Evolutionary conservation across 1,140 invertebrate genomes (phyloP), one percentile per base, ranked within the genome.

Genomic region (Hormaphis cornu): DNA sequence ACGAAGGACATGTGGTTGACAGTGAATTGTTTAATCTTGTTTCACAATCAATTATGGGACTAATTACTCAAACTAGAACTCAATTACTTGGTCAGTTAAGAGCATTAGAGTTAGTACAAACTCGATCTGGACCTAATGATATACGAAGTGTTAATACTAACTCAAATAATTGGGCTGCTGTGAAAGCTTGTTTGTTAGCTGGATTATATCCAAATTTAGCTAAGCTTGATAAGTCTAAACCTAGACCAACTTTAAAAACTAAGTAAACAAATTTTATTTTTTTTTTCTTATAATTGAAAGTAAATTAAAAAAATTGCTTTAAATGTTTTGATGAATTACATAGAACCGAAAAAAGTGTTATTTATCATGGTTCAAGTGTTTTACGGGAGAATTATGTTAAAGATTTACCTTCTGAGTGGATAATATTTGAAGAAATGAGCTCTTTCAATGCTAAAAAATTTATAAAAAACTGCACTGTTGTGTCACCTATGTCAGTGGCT

Each of bases 141-240:
- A 87, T 93, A 28, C 80, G 86, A 72, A 86, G 87, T 72, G 80
- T 90, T 4, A 97, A 97, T 80, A 77, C 81, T 0, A 91, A 95
- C 79, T 91, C 93, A 1, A 87, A 90, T 74, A 91, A 90, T 78
- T 97, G 93, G 93, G 85, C 89, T 16, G 83, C 95, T 14, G 88
- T 97, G 0, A 97, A 97, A 79, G 93, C 91, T 3, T 90, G 91
- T 5, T 76, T 98, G 5, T 85, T 87, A 54, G 88, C 87, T 28
- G 93, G 93, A 3, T 80, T 90, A 28, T 97, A 95, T 81, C 93
- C 94, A 0, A 91, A 93, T 75, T 78, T 97, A 26, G 89, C 91
- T 46, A 81, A 87, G 44, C 81, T 86, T 9, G 85, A 87, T 74
- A 74, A 83, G 33, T 80, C 84, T 59, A 81, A 82, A 69, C 76